Evolutionary conservation across 2,113 vertebrate genomes (phyloP), one percentile per base, ranked within the genome.

Genomic region (Macquaria australasica): DNA sequence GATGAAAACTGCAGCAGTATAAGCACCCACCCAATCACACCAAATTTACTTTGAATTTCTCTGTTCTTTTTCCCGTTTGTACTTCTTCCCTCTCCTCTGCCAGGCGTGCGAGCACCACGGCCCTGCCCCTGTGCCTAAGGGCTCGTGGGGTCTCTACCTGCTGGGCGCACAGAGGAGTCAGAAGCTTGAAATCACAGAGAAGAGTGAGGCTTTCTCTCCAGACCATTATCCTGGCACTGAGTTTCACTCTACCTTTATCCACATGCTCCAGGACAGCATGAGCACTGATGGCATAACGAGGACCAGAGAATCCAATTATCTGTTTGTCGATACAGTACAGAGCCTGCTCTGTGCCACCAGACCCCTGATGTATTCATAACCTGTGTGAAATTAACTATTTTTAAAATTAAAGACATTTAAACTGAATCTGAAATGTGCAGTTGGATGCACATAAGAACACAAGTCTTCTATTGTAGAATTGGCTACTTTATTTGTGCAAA

Each of bases 181-280:
- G 79, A 95, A 89, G 34, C 95, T 99, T 48, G 93, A 89, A 59
- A 94, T 98, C 11, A 90, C 56, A 0, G 97, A 99, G 83, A 56
- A 37, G 0, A 96, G 95, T 1, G 89, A 96, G 1, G 25, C 10
- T 0, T 98, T 97, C 89, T 97, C 96, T 3, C 70, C 95, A 3
- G 94, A 96, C 3, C 88, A 97, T 10, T 73, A 91, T 11, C 95
- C 97, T 0, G 87, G 84, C 43, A 96, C 94, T 0, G 97, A 98
- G 87, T 96, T 98, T 74, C 98, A 99, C 89, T 97, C 97, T 66
- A 98, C 97, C 0, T 92, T 99, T 9, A 95, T 96, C 86, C 98
- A 98, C 92, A 95, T 96, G 96, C 88, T 98, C 2, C 96, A 95
- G 85, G 97, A 97, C 15, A 55, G 56, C 64, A 92, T 95, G 84